Conservation (phyloP, 2,113 vertebrate species). For the Meles meles region DNA sequence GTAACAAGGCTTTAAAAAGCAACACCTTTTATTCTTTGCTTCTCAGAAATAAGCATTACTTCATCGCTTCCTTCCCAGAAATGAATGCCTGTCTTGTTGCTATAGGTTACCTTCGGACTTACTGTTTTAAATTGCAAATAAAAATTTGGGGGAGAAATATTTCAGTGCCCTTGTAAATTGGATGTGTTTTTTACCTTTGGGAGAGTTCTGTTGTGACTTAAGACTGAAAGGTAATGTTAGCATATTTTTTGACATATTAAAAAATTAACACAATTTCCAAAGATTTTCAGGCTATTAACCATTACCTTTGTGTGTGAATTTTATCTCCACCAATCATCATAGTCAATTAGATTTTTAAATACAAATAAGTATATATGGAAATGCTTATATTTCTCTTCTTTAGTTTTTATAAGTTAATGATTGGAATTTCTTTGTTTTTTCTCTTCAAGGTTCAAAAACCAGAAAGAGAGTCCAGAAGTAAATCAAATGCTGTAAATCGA, state of each 20-base stretch:
- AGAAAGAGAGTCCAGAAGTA: constrained; percentile 80
- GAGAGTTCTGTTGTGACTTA: not conserved
- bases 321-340: not conserved
- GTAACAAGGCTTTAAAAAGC: not conserved
- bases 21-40: not conserved
- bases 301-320: not conserved
- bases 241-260: not conserved
- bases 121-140: not conserved
- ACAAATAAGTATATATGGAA: not conserved
- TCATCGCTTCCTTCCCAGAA: not conserved
- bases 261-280: not conserved
- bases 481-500: constrained; percentile 44
- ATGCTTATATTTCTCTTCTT: not conserved
- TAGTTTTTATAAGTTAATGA: constrained; percentile 24
- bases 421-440: constrained; percentile 54
- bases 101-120: not conserved
- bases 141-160: not conserved
- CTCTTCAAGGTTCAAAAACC: constrained; percentile 66
- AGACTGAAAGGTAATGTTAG: not conserved
- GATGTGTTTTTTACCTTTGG: not conserved
- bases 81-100: not conserved
- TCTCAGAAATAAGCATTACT: not conserved
- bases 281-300: not conserved
- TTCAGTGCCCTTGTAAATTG: not conserved
- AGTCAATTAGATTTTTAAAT: not conserved